phyloP scores from a whole-genome alignment of 1,140 invertebrate genomes.

The Drosophila kepulauana region DNA sequence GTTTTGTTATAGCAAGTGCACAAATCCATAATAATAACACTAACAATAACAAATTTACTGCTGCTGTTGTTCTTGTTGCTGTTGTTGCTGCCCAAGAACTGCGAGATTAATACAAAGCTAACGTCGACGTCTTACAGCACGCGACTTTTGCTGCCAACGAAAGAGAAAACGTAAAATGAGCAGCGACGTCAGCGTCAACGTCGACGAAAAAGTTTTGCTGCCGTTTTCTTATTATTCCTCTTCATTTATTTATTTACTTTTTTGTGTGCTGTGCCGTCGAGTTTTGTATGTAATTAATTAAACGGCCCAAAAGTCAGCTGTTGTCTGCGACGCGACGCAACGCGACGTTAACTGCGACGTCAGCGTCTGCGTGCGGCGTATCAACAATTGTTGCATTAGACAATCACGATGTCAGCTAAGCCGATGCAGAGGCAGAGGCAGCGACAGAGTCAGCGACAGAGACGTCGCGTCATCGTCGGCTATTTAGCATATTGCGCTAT shows the following conservation, averaged over 20 bases:
- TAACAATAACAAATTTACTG: neutral
- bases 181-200: conserved; percentile 51
- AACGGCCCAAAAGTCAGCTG: conserved; percentile 77
- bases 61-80: conserved; percentile 23
- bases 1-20: conserved; percentile 4
- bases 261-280: conserved; percentile 19
- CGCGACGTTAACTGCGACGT: conserved; percentile 35
- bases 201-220: conserved; percentile 52
- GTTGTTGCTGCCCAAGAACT: conserved; percentile 42
- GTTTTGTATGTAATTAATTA: conserved; percentile 78
- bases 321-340: conserved; percentile 49
- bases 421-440: conserved; percentile 36
- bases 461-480: conserved; percentile 38
- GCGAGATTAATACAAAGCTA: conserved; percentile 62
- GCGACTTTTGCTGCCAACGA: conserved; percentile 63
- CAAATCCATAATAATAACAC: conserved; percentile 17
- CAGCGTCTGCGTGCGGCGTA: conserved; percentile 39
- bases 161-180: conserved; percentile 74
- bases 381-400: conserved; percentile 77
- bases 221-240: conserved; percentile 42
- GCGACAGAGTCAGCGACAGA: conserved; percentile 27
- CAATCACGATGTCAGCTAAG: conserved; percentile 50
- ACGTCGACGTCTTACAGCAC: conserved; percentile 33
- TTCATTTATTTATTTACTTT: conserved; percentile 51
- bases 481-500: conserved; percentile 73